A percentile compares a stretch with the other conserved stretches of the same genome.
Conservation (phyloP, 2,113 vertebrate genomes). For the Coreoperca whiteheadi region DNA sequence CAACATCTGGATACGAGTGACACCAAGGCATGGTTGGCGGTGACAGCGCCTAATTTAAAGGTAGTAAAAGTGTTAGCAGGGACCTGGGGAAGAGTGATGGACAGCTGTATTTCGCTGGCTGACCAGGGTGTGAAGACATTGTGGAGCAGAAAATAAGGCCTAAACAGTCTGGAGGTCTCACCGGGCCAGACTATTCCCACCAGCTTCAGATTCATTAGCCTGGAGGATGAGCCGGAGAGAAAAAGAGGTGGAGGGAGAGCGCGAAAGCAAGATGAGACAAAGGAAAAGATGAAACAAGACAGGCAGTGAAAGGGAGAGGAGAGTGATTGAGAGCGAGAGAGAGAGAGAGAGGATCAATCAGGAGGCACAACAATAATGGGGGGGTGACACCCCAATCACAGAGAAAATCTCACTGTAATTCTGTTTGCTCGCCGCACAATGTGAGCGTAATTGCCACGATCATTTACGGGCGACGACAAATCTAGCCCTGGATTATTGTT, state of each 20-base stretch:
- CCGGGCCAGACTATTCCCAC: slow-evolving; percentile 43
- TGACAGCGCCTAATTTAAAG: slow-evolving; percentile 81
- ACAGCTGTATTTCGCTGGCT: slow-evolving; percentile 67
- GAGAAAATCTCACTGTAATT: slow-evolving; percentile 73
- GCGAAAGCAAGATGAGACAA: slow-evolving; percentile 56
- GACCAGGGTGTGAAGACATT: slow-evolving; percentile 60
- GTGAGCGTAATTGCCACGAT: slow-evolving; percentile 64
- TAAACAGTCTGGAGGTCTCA: slow-evolving; percentile 52
- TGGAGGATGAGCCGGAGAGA: slow-evolving; percentile 39
- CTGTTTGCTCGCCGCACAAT: slow-evolving; percentile 71
- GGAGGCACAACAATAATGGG: slow-evolving; percentile 64
- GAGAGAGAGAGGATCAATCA: slow-evolving; percentile 72
- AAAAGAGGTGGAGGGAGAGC: slow-evolving; percentile 31
- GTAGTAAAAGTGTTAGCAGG: slow-evolving; percentile 75
- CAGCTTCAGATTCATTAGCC: slow-evolving; percentile 66
- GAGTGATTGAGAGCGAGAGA: slow-evolving; percentile 59
- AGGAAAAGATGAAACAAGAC: slow-evolving; percentile 70
- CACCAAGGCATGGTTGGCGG: slow-evolving; percentile 53
- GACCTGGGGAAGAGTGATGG: slow-evolving; percentile 73
- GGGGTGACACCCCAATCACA: slow-evolving; percentile 74
- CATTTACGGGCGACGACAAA: slow-evolving; percentile 60
- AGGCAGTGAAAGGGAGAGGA: slow-evolving; percentile 59
- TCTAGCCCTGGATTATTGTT: slow-evolving; percentile 65
- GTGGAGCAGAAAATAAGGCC: slow-evolving; percentile 60
- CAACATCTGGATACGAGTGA: slow-evolving; percentile 79